Evolutionary conservation across 2,113 vertebrate species (phyloP).

Genomic region (Podarcis cretensis): DNA sequence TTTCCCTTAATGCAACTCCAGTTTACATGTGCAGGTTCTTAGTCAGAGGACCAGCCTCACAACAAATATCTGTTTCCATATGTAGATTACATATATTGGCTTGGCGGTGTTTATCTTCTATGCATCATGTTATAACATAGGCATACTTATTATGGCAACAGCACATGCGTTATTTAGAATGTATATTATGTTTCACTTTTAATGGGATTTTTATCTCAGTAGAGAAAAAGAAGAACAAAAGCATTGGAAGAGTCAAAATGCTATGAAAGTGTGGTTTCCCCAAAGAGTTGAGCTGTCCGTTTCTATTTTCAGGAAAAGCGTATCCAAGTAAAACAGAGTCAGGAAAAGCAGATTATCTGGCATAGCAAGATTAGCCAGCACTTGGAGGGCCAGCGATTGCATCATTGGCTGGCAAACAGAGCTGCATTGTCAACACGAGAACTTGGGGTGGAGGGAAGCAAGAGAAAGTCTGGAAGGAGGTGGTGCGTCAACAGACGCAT

Average conservation of each 20-base stretch:
- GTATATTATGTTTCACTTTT: background rate
- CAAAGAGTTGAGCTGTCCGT: background rate
- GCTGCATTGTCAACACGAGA: background rate
- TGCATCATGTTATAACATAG: background rate
- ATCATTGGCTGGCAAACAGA: background rate
- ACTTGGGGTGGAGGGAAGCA: rapidly evolving
- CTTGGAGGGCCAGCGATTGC: background rate
- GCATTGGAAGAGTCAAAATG: background rate
- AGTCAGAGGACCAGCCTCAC: background rate
- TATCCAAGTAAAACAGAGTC: background rate
- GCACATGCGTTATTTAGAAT: background rate
- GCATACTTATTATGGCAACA: background rate
- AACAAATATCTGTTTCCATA: background rate
- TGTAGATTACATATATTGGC: background rate
- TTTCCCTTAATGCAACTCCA: background rate
- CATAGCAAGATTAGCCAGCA: background rate
- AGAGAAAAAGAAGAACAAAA: background rate
- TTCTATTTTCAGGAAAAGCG: background rate
- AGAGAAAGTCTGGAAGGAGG: background rate
- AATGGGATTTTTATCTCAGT: background rate
- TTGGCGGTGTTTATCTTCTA: background rate
- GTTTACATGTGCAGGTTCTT: background rate
- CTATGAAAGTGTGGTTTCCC: background rate
- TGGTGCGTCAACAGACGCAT: background rate
- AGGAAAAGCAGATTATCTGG: background rate